phyloP scores from a whole-genome alignment of 92 coral and sea anemone genomes.

The Porites lobata region DNA sequence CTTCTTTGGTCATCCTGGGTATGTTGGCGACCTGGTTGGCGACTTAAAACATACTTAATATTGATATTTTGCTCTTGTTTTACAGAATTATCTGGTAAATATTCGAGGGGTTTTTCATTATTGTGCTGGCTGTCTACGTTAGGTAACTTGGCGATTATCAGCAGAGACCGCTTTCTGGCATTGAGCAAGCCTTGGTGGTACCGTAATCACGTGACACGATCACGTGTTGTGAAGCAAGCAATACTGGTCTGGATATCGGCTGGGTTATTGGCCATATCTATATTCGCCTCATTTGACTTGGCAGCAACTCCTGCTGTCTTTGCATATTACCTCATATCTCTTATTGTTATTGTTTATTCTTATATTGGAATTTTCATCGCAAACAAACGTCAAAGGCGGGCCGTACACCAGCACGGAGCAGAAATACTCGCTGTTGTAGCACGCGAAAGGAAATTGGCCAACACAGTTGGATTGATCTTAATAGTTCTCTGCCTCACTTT shows the following conservation, averaged over 20 bases:
- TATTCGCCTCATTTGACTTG: background rate
- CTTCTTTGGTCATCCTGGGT: too few relatives aligned
- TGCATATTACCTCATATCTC: background rate
- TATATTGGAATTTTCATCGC: slow-evolving; percentile 5
- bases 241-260: background rate
- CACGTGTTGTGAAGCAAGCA: background rate
- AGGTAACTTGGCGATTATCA: slow-evolving; percentile 4
- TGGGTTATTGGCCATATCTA: background rate
- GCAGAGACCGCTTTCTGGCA: background rate
- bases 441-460: slow-evolving; percentile 5
- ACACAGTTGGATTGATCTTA: background rate
- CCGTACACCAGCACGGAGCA: background rate
- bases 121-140: background rate
- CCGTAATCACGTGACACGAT: background rate
- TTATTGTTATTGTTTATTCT: background rate
- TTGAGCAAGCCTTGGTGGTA: slow-evolving; percentile 4
- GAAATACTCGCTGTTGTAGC: background rate
- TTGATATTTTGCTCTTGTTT: too few relatives aligned
- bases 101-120: background rate
- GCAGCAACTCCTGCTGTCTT: too few relatives aligned
- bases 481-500: background rate
- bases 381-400: background rate
- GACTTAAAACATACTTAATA: too few relatives aligned
- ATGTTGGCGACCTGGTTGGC: too few relatives aligned
- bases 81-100: background rate